Evolutionary conservation across 1,140 invertebrate genomes (phyloP), one percentile per base, ranked within the genome.

Genomic region (Parasteatoda tepidariorum): DNA sequence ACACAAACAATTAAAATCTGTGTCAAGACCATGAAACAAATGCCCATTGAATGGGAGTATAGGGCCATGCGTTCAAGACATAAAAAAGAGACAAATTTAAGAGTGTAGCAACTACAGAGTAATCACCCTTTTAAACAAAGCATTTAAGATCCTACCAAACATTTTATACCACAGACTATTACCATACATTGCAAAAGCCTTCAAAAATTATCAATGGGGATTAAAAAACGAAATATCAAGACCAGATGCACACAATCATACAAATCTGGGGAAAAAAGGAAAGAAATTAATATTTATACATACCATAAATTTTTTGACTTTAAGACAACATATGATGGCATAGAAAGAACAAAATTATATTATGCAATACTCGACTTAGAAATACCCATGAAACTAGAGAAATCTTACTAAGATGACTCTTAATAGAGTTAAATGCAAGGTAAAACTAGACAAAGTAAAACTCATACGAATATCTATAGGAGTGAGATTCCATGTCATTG

Each of bases 281-380:
- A 62, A 28, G 61, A 62, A 62, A 30, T 3, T 62, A 30, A 62
- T 62, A 62, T 62, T 28, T 24, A 62, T 30, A 62, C 26, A 62
- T 30, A 30, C n/a, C 55, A 57, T n/a, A 57, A 24, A 28, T 30
- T 62, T 30, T 30, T 30, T 62, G 0, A 28, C 7, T 62, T 62
- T 62, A 28, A 62, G 61, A 18, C 61, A 28, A 26, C 28, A 28
- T 62, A 30, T 62, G 22, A 62, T 30, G 31, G 31, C 61, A 62
- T 13, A 11, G 31, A 11, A 11, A 62, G 26, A 62, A 62, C 55
- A 59, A 59, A 59, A 62, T 18, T 62, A 30, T 34, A 30, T 62
- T 4, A 62, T 26, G 61, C 61, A 62, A 26, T 62, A 13, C 61
- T 30, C 9, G 61, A 62, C 9, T 1, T 62, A 62, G 61, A 30